A percentile compares a stretch with the other conserved stretches of the same genome.
phyloP scores from a whole-genome alignment of 1,140 invertebrate genomes.

The Cotesia chilonis region DNA sequence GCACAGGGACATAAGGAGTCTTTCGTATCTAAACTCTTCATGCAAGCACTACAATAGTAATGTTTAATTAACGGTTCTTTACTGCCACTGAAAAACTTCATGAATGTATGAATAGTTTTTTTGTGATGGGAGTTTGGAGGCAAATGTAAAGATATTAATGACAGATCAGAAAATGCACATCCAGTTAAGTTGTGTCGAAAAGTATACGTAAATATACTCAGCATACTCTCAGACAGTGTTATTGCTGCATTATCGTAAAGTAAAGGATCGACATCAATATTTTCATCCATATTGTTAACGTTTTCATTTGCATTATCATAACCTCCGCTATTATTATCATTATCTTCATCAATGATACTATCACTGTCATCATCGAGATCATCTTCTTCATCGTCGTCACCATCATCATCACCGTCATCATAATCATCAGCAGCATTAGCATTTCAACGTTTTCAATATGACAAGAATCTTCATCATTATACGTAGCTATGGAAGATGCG shows the following conservation, averaged over 20 bases:
- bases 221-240: slow-evolving; percentile 24
- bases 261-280: slow-evolving; percentile 8
- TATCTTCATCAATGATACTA: background rate
- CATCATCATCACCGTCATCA: background rate
- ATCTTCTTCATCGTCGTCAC: background rate
- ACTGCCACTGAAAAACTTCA: background rate
- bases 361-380: too few relatives aligned
- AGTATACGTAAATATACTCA: slow-evolving; percentile 19
- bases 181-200: slow-evolving; percentile 18
- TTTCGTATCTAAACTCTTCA: background rate
- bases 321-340: background rate
- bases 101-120: slow-evolving; percentile 3
- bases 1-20: background rate
- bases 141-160: background rate
- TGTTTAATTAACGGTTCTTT: background rate
- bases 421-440: background rate
- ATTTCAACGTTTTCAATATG: background rate
- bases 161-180: background rate
- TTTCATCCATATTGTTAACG: background rate
- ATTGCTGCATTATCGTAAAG: slow-evolving; percentile 13
- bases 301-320: background rate
- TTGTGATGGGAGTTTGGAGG: background rate
- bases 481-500: too few relatives aligned
- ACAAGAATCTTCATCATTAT: too few relatives aligned
- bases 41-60: background rate